Evolutionary conservation across 2,888 invertebrate genomes (phyloP).

Genomic region (Mystacides longicornis): DNA sequence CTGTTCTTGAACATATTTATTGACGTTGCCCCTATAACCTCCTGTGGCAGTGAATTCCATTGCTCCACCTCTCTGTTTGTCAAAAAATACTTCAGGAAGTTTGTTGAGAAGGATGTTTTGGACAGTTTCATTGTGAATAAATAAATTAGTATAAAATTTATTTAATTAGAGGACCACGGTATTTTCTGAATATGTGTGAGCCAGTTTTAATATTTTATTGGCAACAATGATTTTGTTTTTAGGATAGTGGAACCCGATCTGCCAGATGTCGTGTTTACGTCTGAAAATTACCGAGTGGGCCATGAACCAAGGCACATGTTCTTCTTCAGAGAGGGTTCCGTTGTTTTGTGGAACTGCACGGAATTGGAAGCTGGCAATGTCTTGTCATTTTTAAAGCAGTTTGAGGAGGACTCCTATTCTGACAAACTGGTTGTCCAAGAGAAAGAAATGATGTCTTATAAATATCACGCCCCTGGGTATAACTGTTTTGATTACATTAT

Average conservation of each 20-base stretch:
- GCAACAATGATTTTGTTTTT: no score
- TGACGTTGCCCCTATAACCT: no score
- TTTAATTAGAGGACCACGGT: neutral
- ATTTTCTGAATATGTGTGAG: neutral
- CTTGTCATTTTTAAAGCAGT: slow-evolving; percentile 62
- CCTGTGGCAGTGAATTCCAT: no score
- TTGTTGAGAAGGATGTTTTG: no score
- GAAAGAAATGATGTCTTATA: slow-evolving; percentile 77
- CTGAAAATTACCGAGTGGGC: slow-evolving; percentile 76
- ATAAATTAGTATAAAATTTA: neutral
- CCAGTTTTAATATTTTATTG: neutral
- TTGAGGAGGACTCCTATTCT: slow-evolving; percentile 64
- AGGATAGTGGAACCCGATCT: slow-evolving; percentile 47
- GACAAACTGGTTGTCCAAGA: slow-evolving; percentile 63
- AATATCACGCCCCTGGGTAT: slow-evolving; percentile 48
- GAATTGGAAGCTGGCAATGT: slow-evolving; percentile 74
- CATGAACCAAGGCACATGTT: slow-evolving; percentile 76
- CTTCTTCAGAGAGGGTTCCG: slow-evolving; percentile 85
- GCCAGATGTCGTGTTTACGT: slow-evolving; percentile 73
- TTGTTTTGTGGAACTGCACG: slow-evolving; percentile 86
- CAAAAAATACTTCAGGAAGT: no score
- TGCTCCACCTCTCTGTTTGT: no score
- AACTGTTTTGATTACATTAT: slow-evolving; percentile 29
- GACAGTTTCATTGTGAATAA: no score
- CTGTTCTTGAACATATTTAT: no score